phyloP scores from a whole-genome alignment of 2,797 vertebrate genomes.

The Simalia tracyae region DNA sequence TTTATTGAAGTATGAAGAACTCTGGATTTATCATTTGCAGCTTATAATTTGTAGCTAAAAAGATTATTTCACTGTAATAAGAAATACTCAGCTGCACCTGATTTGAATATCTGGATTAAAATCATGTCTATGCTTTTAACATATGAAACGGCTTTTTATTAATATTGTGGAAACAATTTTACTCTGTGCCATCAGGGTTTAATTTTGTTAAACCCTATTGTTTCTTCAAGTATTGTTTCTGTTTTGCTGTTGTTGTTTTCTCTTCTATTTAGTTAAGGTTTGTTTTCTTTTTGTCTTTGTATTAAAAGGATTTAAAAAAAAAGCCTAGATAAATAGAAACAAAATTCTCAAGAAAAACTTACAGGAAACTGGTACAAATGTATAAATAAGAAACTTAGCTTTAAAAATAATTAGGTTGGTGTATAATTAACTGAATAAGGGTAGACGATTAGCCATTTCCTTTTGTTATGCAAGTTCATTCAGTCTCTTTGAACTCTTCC shows the following conservation, averaged over 20 bases:
- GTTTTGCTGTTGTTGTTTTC: neutral
- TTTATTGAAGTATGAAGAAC: neutral
- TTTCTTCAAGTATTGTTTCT: neutral
- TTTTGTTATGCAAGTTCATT: neutral
- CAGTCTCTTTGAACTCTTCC: neutral
- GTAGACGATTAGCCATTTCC: neutral
- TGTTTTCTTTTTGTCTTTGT: neutral
- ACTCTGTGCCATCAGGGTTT: neutral
- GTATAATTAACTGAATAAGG: neutral
- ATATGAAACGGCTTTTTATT: neutral
- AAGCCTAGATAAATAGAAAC: neutral
- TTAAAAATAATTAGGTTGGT: neutral
- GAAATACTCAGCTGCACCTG: neutral
- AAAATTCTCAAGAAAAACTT: neutral
- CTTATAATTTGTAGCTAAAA: neutral
- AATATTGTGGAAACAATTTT: neutral
- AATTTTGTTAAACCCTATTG: neutral
- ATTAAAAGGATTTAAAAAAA: neutral
- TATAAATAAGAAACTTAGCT: neutral
- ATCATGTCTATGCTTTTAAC: neutral
- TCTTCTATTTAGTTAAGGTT: neutral
- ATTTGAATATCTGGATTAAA: neutral
- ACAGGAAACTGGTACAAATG: neutral
- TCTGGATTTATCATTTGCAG: neutral
- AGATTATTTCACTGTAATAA: neutral